A percentile compares a stretch with the other conserved stretches of the same genome.
phyloP scores from a whole-genome alignment of 2,888 invertebrate species.

The Tenthredo notha region DNA sequence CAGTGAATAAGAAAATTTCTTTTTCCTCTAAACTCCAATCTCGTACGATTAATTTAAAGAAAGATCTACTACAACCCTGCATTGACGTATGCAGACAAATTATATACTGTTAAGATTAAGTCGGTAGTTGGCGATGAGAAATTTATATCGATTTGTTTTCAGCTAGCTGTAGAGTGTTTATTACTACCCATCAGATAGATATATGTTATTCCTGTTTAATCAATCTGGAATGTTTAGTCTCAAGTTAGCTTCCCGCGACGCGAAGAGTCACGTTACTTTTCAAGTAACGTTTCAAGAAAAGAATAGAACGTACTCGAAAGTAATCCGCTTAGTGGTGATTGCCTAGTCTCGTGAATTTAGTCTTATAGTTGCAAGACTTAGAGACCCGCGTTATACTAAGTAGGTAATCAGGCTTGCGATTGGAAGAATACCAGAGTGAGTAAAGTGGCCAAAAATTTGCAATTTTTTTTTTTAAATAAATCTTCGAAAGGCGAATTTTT shows the following conservation, averaged over 20 bases:
- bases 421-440: not conserved
- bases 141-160: constrained; percentile 8
- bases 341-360: not conserved
- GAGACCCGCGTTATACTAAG: not conserved
- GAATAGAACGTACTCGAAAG: not conserved
- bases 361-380: not conserved
- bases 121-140: not conserved
- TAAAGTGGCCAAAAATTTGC: not conserved
- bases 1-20: not conserved
- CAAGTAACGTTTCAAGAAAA: not conserved
- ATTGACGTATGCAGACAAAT: not conserved
- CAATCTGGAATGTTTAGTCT: constrained; percentile 18
- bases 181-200: not conserved
- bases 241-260: not conserved
- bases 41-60: not conserved
- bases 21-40: not conserved
- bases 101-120: not conserved
- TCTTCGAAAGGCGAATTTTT: not conserved
- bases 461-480: not conserved
- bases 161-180: not conserved
- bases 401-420: not conserved
- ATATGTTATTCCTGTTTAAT: not conserved
- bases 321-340: constrained; percentile 14
- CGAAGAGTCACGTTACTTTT: not conserved
- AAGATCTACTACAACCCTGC: not conserved